Base-by-base conservation (phyloP, 1,140 invertebrate species). In the Dendrolimus punctatus region DNA sequence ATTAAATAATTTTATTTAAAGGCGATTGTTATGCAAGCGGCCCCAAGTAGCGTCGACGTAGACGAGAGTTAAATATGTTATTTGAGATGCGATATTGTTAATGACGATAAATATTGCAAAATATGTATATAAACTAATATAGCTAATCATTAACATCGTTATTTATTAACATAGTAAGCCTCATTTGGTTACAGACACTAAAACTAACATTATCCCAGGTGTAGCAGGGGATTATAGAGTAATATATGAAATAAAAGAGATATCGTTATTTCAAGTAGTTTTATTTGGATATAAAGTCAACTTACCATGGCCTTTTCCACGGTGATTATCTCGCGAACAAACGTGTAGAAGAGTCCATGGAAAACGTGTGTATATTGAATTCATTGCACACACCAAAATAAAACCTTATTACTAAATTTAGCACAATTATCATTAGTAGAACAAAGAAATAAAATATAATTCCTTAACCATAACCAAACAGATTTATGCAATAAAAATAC, bases 231-330 rank as follows among this genome's bases (percentile, higher is more conserved):
- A 23, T 23, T 23, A 3, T 23, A 53, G 37, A 47, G 9, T 23
- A 44, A 43, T 39, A 51, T 58, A 51, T 53, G 39, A 73, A 80
- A 79, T 80, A 76, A 84, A 79, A 80, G 37, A 71, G 37, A 37
- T 54, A 57, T 56, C 60, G 58, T 66, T 68, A 57, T 55, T 53
- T 53, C 49, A 62, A 63, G 60, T 63, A 53, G 58, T 77, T 83
- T 81, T 83, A 80, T 80, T 83, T 66, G 57, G 56, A 68, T 66
- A 23, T 23, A 76, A 51, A 77, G 58, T 76, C 59, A 69, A 85
- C 81, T 85, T 79, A 80, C 81, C 81, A 85, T 79, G 81, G 80
- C 72, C 76, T 76, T 79, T 80, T 83, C 80, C 78, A 83, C 67
- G 62, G 62, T 64, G 68, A 67, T 62, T 64, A 60, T 68, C 76